Evolutionary conservation across 2,888 invertebrate genomes (phyloP).

Genomic region (Anoncus sp.): DNA sequence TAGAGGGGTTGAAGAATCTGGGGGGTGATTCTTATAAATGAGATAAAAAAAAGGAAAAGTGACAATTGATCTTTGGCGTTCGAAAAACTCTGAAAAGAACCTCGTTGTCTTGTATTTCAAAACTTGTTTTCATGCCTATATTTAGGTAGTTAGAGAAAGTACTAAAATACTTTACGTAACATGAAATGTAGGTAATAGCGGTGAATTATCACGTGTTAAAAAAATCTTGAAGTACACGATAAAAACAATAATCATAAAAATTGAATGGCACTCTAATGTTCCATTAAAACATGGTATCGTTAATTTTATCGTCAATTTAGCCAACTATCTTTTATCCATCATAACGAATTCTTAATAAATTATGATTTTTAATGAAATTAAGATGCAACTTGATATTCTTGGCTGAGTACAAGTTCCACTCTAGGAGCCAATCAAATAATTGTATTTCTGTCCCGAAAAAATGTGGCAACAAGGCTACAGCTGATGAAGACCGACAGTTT

Average conservation of each 20-base stretch:
- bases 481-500: no score
- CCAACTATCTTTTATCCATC: slow-evolving; percentile 4
- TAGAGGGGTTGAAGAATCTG: background rate
- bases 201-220: background rate
- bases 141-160: background rate
- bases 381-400: no score
- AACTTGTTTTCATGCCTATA: background rate
- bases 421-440: no score
- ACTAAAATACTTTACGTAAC: background rate
- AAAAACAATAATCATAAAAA: background rate
- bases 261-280: background rate
- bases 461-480: no score
- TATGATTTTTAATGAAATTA: no score
- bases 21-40: background rate
- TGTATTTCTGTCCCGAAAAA: no score
- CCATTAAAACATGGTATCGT: background rate
- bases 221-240: background rate
- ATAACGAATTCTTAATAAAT: no score
- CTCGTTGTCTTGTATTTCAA: background rate
- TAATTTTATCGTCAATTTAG: background rate
- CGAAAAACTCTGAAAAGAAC: background rate
- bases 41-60: background rate
- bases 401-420: no score
- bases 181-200: background rate
- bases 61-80: background rate